phyloP scores from a whole-genome alignment of 2,797 vertebrate species.

The Rhinella marina region DNA sequence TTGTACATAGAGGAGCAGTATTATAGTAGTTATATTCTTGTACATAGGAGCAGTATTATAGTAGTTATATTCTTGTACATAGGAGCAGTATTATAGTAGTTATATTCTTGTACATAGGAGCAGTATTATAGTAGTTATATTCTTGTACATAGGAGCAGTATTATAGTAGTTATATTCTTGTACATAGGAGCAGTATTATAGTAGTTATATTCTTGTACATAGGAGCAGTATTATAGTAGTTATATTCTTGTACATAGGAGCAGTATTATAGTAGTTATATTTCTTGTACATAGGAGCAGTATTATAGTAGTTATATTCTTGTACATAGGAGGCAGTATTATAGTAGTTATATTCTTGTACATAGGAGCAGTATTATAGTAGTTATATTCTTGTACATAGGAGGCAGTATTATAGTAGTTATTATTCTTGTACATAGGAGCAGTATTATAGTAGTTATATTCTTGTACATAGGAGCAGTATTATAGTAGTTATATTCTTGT shows the following conservation, averaged over 20 bases:
- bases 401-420: slow-evolving; percentile 3
- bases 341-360: not conserved
- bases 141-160: not conserved
- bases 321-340: not conserved
- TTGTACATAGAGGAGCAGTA: not conserved
- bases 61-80: too few relatives aligned
- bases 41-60: not conserved
- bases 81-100: not conserved
- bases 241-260: too few relatives aligned
- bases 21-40: not conserved
- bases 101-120: not conserved
- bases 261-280: too few relatives aligned
- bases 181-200: too few relatives aligned
- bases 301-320: slow-evolving; percentile 5
- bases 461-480: not conserved
- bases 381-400: not conserved
- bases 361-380: not conserved
- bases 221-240: too few relatives aligned
- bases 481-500: slow-evolving; percentile 13
- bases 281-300: too few relatives aligned
- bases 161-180: not conserved
- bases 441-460: too few relatives aligned
- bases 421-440: too few relatives aligned
- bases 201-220: too few relatives aligned
- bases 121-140: slow-evolving; percentile 9